These are phyloP conservation scores for Tragopan temminckii DNA, from an alignment of 2,797 vertebrate genomes.

Conservation along the genomic window DNA sequence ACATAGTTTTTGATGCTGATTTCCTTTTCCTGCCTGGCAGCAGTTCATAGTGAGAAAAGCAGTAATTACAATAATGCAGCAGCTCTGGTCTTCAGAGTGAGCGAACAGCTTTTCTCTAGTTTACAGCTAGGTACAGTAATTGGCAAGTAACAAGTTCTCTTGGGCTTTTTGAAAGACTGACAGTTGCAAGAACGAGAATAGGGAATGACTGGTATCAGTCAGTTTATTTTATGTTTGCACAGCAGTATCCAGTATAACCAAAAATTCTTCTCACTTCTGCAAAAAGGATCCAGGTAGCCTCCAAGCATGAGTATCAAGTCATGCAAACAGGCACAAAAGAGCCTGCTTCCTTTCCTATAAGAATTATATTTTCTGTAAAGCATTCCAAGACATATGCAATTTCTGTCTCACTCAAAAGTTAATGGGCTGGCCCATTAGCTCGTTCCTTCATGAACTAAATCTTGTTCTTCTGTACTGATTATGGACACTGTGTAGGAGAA, in stretches of 20 bases:
- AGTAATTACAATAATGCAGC: neutral
- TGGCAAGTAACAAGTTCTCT: neutral
- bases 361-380: neutral
- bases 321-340: neutral
- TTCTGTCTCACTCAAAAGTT: neutral
- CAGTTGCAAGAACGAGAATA: neutral
- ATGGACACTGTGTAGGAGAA: rapidly evolving
- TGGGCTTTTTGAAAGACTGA: neutral
- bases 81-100: neutral
- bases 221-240: neutral
- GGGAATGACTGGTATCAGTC: neutral
- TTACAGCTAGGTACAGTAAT: neutral
- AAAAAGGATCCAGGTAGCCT: neutral
- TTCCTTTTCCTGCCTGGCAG: neutral
- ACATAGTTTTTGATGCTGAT: neutral
- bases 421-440: neutral
- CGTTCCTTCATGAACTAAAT: neutral
- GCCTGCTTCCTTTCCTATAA: neutral
- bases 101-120: neutral
- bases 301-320: neutral
- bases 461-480: neutral
- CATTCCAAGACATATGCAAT: neutral
- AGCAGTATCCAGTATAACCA: neutral
- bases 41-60: neutral
- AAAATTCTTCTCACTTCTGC: neutral